Conservation (phyloP, 2,113 vertebrate genomes). For the Ciconia boyciana region DNA sequence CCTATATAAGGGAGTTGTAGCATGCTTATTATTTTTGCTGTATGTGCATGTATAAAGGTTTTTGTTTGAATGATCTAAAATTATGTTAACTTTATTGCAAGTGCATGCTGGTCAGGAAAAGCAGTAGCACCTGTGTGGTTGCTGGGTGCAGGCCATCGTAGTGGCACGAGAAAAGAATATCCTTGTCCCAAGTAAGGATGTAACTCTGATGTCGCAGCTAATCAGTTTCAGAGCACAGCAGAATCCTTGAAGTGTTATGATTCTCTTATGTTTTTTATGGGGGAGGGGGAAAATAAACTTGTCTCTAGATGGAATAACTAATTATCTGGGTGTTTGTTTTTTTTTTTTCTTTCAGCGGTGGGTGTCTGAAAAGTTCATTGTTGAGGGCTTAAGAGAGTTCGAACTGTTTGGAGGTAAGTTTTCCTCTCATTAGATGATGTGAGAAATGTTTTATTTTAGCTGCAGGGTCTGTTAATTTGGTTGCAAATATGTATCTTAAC, state of each 20-base stretch:
- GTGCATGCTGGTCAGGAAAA: neutral
- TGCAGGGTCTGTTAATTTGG: neutral
- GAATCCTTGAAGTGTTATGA: neutral
- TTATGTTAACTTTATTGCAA: neutral
- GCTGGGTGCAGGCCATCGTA: neutral
- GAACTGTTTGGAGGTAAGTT: slow-evolving; percentile 96
- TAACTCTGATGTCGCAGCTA: neutral
- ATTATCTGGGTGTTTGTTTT: slow-evolving; percentile 44
- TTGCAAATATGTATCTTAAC: neutral
- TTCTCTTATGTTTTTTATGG: neutral
- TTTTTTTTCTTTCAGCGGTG: slow-evolving; percentile 83
- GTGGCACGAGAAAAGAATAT: neutral
- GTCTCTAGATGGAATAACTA: slow-evolving; percentile 26
- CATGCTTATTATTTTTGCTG: neutral
- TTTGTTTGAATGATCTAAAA: neutral
- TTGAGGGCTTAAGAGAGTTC: slow-evolving; percentile 96
- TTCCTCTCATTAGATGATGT: neutral
- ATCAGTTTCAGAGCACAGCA: neutral
- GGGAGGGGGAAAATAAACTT: neutral
- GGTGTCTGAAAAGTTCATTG: slow-evolving; percentile 98
- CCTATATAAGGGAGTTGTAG: neutral
- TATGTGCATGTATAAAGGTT: neutral
- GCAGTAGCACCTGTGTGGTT: neutral
- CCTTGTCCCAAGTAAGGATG: neutral
- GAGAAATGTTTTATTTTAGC: neutral